Conservation (phyloP, 2,888 invertebrate species). For the Dexiosoma caninum region DNA sequence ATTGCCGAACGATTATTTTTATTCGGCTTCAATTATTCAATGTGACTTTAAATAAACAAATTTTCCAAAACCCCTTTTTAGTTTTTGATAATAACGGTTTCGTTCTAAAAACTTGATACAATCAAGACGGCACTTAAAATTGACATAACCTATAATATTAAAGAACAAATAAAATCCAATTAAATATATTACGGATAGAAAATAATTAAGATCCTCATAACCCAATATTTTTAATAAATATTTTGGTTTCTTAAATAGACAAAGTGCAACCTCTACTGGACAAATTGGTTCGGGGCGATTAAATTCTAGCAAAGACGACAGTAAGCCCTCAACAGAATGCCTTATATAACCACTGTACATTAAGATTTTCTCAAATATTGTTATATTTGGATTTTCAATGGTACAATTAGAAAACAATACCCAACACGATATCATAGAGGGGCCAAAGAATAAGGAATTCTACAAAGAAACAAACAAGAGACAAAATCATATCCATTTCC, state of each 20-base stretch:
- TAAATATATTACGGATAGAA: constrained; percentile 84
- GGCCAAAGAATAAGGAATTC: constrained; percentile 94
- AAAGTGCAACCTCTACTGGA: constrained; percentile 84
- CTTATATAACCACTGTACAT: constrained; percentile 91
- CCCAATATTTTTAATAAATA: constrained; percentile 87
- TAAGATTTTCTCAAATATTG: constrained; percentile 85
- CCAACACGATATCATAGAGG: constrained; percentile 90
- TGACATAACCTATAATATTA: constrained; percentile 84
- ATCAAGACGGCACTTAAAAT: constrained; percentile 84
- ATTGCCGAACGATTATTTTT: no score
- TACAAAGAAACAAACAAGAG: constrained; percentile 73
- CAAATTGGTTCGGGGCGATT: constrained; percentile 86
- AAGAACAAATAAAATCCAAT: constrained; percentile 84
- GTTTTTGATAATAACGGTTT: constrained; percentile 38
- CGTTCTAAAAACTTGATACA: constrained; percentile 73
- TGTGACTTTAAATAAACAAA: constrained; percentile 18
- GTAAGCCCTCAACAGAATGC: constrained; percentile 88
- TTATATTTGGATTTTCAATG: constrained; percentile 86
- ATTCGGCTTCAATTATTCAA: background rate
- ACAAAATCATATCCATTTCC: background rate
- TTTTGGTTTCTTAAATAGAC: constrained; percentile 85
- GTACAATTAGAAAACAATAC: constrained; percentile 92
- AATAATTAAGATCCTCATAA: constrained; percentile 84
- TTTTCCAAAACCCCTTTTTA: constrained; percentile 23
- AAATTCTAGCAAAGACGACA: constrained; percentile 87